Base-by-base conservation (phyloP, 1,140 invertebrate genomes). In the Eulimnadia texana region DNA sequence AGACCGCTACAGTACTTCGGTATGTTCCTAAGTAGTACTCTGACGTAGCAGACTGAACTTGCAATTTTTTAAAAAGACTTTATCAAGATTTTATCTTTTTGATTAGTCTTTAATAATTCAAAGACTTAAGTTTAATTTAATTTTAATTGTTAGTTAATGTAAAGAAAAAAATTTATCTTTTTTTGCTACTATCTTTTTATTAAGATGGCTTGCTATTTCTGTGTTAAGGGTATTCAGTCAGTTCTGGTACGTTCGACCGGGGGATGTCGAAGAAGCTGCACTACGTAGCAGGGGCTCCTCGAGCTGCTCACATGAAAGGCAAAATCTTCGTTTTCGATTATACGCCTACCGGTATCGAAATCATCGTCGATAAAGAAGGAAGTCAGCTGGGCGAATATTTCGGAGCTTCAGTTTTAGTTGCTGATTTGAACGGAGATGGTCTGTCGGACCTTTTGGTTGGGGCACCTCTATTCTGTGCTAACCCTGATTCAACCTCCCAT, bases 401-500 rank as follows among this genome's bases (percentile, higher is more conserved):
- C 69, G 89, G 89, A 3, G 78, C 82, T 0, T 73, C 78, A 19
- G 66, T 93, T 1, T 72, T 80, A 51, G 80, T 80, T 2, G 76
- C 80, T 24, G 86, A 91, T 71, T 68, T 90, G 1, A 84, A 87
- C 68, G 76, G 74, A 2, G 86, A 92, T 70, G 79, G 78, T 0
- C 72, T 77, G 20, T 78, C 81, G 63, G 85, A 93, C 67, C 70
- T 93, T 10, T 71, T 91, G n/a, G 80, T 93, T 23, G 87, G 88
- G n/a, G 85, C 88, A 0, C 90, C 90, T 0, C 79, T 81, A 42
- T 82, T 83, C 70, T 69, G 68, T 1, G 60, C 33, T 57, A 19
- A 27, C 29, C 63, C 64, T 42, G 69, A 72, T n/a, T 66, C 69
- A 49, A 24, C 50, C 13, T 24, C 51, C 33, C 62, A 65, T 28